phyloP scores from a whole-genome alignment of 1,140 invertebrate genomes.

The Limonius californicus region DNA sequence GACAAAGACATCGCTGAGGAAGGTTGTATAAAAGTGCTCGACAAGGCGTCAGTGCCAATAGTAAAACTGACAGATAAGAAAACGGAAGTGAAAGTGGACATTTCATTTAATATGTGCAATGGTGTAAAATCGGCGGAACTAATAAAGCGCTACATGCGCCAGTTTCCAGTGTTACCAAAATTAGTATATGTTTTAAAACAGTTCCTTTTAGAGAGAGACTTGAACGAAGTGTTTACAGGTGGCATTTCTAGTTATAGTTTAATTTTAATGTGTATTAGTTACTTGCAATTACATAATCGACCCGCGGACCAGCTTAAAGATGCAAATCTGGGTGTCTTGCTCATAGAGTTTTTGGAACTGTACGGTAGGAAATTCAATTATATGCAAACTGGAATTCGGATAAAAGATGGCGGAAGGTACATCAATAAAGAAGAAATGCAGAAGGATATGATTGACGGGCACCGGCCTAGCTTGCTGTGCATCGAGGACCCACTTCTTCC shows the following conservation, averaged over 20 bases:
- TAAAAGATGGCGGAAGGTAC: constrained; percentile 91
- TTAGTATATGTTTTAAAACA: constrained; percentile 97
- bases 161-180: constrained; percentile 85
- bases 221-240: constrained; percentile 98
- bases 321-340: constrained; percentile 86
- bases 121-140: constrained; percentile 93
- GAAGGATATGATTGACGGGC: constrained; percentile 88
- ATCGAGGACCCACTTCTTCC: constrained; percentile 97
- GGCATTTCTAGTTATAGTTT: constrained; percentile 98
- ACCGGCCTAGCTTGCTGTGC: constrained; percentile 87
- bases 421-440: constrained; percentile 93
- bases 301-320: constrained; percentile 58
- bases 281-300: constrained; percentile 70
- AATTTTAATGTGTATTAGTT: constrained; percentile 97
- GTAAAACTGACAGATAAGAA: constrained; percentile 94
- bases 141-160: constrained; percentile 63
- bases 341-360: constrained; percentile 97
- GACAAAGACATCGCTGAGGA: constrained; percentile 84
- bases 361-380: constrained; percentile 98
- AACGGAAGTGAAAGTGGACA: constrained; percentile 93
- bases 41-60: constrained; percentile 96
- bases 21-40: constrained; percentile 88
- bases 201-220: constrained; percentile 92
- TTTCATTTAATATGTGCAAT: constrained; percentile 97
- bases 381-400: constrained; percentile 88